phyloP scores from a whole-genome alignment of 2,888 invertebrate species.

The Drosophila parthenogenetica region DNA sequence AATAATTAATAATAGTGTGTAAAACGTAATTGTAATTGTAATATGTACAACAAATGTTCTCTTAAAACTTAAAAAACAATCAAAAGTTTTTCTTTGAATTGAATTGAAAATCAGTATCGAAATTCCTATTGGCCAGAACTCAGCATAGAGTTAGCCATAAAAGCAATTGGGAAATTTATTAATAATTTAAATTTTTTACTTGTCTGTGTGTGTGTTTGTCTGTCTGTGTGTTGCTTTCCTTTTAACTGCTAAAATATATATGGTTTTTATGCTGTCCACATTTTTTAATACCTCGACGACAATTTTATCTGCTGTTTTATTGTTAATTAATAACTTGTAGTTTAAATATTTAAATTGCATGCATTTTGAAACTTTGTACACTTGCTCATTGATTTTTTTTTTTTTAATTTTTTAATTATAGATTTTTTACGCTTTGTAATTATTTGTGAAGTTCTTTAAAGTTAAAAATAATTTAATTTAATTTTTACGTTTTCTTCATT shows the following conservation, averaged over 20 bases:
- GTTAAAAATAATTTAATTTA: conserved; percentile 62
- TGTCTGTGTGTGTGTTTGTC: conserved; percentile 17
- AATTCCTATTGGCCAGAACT: conserved; percentile 3
- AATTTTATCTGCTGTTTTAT: conserved; percentile 37
- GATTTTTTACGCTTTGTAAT: conserved; percentile 5
- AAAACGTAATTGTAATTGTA: conserved; percentile 35
- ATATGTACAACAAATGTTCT: conserved; percentile 68
- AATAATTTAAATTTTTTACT: conserved; percentile 29
- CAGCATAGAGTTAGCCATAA: conserved; percentile 12
- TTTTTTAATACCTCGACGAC: conserved; percentile 51
- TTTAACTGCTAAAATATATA: conserved; percentile 55
- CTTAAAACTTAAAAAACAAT: conserved; percentile 76
- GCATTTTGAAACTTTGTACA: conserved; percentile 79
- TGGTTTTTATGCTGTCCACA: conserved; percentile 22
- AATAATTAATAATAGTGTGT: conserved; percentile 51
- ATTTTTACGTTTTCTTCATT: conserved; percentile 34
- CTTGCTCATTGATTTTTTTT: conserved; percentile 57
- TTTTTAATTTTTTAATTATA: conserved; percentile 16
- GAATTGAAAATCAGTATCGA: conserved; percentile 29
- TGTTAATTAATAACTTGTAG: conserved; percentile 77
- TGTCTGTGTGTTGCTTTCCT: conserved; percentile 25
- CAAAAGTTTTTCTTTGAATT: conserved; percentile 17
- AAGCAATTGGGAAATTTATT: conserved; percentile 33
- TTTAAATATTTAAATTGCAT: conserved; percentile 80
- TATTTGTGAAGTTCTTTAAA: conserved; percentile 48